Conservation (phyloP, 2,888 invertebrate genomes). For the Perizoma flavofasciatum region DNA sequence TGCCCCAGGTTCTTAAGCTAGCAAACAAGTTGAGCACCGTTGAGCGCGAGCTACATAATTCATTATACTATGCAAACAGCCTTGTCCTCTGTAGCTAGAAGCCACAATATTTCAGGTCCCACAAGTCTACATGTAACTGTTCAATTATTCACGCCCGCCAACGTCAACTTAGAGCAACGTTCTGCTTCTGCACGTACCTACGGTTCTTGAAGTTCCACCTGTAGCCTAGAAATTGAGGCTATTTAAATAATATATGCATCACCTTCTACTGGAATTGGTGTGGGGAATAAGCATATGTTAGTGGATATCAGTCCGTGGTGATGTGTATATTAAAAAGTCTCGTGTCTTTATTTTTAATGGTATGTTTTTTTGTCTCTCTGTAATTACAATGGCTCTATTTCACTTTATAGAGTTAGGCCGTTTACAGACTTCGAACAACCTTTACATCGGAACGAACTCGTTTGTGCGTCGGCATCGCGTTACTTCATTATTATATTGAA, state of each 20-base stretch:
- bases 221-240: conserved; percentile 44
- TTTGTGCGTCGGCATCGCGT: too few relatives aligned
- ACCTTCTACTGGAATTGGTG: conserved; percentile 22
- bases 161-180: conserved; percentile 42
- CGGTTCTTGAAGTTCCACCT: conserved; percentile 36
- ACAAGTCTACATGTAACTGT: conserved; percentile 35
- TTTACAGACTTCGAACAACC: too few relatives aligned
- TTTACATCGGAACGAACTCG: too few relatives aligned
- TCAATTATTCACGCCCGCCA: conserved; percentile 34
- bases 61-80: conserved; percentile 35
- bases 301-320: background rate
- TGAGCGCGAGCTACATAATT: conserved; percentile 31
- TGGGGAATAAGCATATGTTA: background rate
- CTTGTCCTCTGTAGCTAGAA: conserved; percentile 44
- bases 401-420: too few relatives aligned
- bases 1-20: conserved; percentile 9
- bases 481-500: too few relatives aligned
- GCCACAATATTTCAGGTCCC: conserved; percentile 53
- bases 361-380: too few relatives aligned
- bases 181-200: conserved; percentile 40
- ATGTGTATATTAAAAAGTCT: background rate
- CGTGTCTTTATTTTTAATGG: too few relatives aligned
- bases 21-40: conserved; percentile 17
- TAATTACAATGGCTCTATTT: too few relatives aligned
- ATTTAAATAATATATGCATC: conserved; percentile 45